A percentile compares a stretch with the other conserved stretches of the same genome.
phyloP scores from a whole-genome alignment of 2,797 vertebrate species.

The Sebastes aleutianus region DNA sequence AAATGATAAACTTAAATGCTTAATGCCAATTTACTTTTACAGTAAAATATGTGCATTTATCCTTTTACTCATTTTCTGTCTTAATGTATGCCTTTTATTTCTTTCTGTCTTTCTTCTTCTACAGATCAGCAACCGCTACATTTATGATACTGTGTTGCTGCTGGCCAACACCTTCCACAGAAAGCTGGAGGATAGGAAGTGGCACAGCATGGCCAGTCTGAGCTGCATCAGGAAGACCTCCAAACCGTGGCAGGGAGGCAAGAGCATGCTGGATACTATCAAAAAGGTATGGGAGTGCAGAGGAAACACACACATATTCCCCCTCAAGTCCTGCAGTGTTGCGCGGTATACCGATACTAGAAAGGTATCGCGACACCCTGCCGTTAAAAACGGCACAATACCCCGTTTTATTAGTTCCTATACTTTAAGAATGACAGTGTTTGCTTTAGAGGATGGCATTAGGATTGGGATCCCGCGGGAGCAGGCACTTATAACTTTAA shows the following conservation, averaged over 20 bases:
- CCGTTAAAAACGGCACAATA: too few species aligned
- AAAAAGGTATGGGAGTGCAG: conserved; percentile 87
- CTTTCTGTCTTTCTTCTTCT: neutral
- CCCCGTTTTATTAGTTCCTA: too few species aligned
- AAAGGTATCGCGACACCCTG: too few species aligned
- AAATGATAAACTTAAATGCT: too few species aligned
- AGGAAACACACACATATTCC: neutral
- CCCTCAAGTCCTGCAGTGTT: neutral
- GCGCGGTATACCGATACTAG: too few species aligned
- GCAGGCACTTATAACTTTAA: too few species aligned
- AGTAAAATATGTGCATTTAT: neutral
- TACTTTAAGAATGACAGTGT: too few species aligned
- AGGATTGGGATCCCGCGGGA: too few species aligned
- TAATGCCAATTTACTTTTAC: too few species aligned
- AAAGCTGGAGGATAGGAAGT: conserved; percentile 98
- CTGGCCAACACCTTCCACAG: conserved; percentile 97
- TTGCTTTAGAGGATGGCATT: too few species aligned
- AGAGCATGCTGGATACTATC: conserved; percentile 97
- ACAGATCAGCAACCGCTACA: conserved; percentile 97
- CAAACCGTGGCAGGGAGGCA: conserved; percentile 98
- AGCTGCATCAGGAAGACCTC: conserved; percentile 97
- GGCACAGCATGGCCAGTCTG: conserved; percentile 99
- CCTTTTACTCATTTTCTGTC: neutral
- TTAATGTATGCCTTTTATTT: neutral
- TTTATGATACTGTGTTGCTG: conserved; percentile 94